Conservation (phyloP, 2,113 vertebrate genomes). For the Vanacampus margaritifer region DNA sequence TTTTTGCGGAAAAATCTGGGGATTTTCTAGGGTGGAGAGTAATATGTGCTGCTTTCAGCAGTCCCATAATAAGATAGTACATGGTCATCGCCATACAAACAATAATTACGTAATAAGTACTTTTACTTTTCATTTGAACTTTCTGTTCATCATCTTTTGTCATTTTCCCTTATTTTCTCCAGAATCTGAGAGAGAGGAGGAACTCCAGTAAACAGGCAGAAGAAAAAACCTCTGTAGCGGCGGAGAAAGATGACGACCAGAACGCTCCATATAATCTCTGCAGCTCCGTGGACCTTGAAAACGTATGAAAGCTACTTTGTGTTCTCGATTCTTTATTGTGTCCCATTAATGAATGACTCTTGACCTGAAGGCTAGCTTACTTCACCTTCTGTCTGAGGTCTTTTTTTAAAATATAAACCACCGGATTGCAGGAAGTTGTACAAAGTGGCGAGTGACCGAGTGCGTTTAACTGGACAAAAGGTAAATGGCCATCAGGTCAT, state of each 20-base stretch:
- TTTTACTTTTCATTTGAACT: background rate
- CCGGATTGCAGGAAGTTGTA: background rate
- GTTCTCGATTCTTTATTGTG: background rate
- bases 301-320: constrained; percentile 24
- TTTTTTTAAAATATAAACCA: background rate
- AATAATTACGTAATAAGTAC: too few relatives aligned
- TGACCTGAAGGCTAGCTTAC: background rate
- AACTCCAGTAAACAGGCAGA: constrained; percentile 24
- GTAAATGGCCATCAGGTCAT: constrained; percentile 35
- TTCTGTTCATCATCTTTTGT: background rate
- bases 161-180: background rate
- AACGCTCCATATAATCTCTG: constrained; percentile 34
- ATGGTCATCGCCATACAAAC: too few relatives aligned
- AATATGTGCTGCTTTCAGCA: too few relatives aligned
- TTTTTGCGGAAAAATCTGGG: too few relatives aligned
- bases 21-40: too few relatives aligned
- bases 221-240: constrained; percentile 9
- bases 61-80: too few relatives aligned
- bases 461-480: background rate
- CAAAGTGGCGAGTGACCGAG: background rate
- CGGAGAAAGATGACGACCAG: constrained; percentile 15
- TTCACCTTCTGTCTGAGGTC: background rate
- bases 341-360: background rate
- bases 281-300: constrained; percentile 60
- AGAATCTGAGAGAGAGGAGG: constrained; percentile 53